Evolutionary conservation across 2,113 vertebrate species (phyloP), one percentile per base, ranked within the genome.

Genomic region (Paradisaea rubra): DNA sequence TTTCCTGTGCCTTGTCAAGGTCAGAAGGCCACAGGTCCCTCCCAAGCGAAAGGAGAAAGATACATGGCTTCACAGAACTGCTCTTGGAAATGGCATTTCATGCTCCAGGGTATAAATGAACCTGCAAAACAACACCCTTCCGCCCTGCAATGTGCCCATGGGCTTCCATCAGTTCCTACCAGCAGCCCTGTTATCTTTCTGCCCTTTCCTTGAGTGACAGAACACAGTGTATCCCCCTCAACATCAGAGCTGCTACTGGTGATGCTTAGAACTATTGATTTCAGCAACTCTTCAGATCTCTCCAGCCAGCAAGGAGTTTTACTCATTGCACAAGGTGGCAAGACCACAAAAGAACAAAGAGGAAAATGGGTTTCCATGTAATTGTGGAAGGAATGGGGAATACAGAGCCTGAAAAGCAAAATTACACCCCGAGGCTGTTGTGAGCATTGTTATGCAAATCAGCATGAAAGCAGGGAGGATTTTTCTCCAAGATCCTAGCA

Each of bases 361-460:
- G 52, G 56, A 61, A 92, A 97, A 93, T 69, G 13, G 35, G 11
- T 92, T 96, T 91, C 93, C 77, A 77, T 78, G 52, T 70, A 78
- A 63, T 88, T 90, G 88, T 93, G 80, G 52, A 89, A 95, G 66
- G 54, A 95, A 93, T n/a, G 63, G 79, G 54, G 76, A 93, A 89
- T 59, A 45, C 49, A 89, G 57, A 79, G 69, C 78, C 28, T 91
- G 88, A 94, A 90, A 92, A 89, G 59, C 80, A 96, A 94, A 97
- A 91, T 95, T 96, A 89, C 70, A 94, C 82, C 94, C 91, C 19
- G 25, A 49, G 86, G 95, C 93, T 95, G 73, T 90, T 65, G n/a
- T 41, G 50, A 76, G 42, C 84, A 95, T 96, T 96, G 89, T 95
- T 95, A 95, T 96, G 94, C 85, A 97, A 96, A 97, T 94, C 4